Evolutionary conservation across 2,888 invertebrate genomes (phyloP), one percentile per base, ranked within the genome.

Genomic region (Tridacna gigas): DNA sequence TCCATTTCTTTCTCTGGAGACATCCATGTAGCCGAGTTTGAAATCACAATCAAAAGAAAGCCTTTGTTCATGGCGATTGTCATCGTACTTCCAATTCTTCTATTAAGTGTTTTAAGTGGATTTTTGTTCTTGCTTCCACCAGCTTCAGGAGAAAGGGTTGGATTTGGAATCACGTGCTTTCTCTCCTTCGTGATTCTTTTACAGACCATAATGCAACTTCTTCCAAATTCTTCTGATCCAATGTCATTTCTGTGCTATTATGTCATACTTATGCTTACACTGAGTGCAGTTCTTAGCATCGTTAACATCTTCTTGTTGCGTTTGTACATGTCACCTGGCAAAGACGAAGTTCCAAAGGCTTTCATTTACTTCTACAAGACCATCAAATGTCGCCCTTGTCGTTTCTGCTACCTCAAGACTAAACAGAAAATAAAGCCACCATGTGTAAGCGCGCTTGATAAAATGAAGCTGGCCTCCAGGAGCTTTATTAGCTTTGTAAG

Each of bases 231-330:
- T 26, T 88, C 87, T 18, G 61, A 79, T 13, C 87, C 87, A 5
- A 85, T 88, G 87, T 88, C 87, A 0, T 69, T 88, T 20, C 69
- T 88, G 22, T 85, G 85, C 28, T 84, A 80, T 56, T 88, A 88
- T 69, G 75, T 88, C 75, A 88, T 88, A 9, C 67, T 83, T 0
- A 88, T 88, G 87, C 69, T 88, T 66, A 51, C 81, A 26, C 80
- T 88, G 28, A 77, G 81, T 48, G 83, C 74, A 7, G 37, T 71
- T 22, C 48, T 83, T 0, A 82, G 81, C 22, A 81, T 88, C 25
- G 67, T 83, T 13, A 88, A 80, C 25, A 80, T 82, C 5, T 67
- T 88, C 7, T 63, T 84, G 15, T 47, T 88, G 47, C 67, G 81
- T 22, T 37, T 88, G 7, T 81, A 84, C 69, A 48, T 82, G 63